Percentiles rank a stretch among this genome's conserved stretches.
phyloP scores from a whole-genome alignment of 2,113 vertebrate genomes.

The Peucedramus taeniatus region DNA sequence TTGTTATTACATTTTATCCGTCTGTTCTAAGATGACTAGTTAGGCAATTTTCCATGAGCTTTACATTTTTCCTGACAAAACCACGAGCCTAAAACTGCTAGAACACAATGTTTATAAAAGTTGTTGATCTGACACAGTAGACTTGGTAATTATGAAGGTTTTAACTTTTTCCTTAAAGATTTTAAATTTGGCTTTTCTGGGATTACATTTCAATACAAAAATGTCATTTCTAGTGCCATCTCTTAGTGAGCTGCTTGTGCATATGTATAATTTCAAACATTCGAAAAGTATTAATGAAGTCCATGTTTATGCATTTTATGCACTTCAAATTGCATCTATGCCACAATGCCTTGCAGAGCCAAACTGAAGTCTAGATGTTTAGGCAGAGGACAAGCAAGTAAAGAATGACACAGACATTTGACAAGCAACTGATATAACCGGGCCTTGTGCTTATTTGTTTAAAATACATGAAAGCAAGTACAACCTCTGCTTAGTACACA shows the following conservation, averaged over 20 bases:
- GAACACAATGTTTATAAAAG: neutral
- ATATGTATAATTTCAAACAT: neutral
- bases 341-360: neutral
- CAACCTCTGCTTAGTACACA: neutral
- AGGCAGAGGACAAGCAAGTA: neutral
- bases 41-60: neutral
- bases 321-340: neutral
- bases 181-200: neutral
- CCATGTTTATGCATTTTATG: neutral
- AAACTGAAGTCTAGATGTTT: neutral
- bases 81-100: neutral
- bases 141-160: neutral
- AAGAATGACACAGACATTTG: neutral
- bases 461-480: neutral
- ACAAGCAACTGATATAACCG: neutral
- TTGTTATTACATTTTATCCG: neutral
- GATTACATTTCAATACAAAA: neutral
- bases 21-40: neutral
- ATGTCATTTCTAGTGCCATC: neutral
- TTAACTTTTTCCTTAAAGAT: neutral
- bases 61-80: conserved; percentile 6
- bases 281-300: neutral
- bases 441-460: neutral
- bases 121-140: neutral
- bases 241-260: neutral